Evolutionary conservation across 2,797 vertebrate species (phyloP).

Genomic region (Acrossocheilus wenchowensis): DNA sequence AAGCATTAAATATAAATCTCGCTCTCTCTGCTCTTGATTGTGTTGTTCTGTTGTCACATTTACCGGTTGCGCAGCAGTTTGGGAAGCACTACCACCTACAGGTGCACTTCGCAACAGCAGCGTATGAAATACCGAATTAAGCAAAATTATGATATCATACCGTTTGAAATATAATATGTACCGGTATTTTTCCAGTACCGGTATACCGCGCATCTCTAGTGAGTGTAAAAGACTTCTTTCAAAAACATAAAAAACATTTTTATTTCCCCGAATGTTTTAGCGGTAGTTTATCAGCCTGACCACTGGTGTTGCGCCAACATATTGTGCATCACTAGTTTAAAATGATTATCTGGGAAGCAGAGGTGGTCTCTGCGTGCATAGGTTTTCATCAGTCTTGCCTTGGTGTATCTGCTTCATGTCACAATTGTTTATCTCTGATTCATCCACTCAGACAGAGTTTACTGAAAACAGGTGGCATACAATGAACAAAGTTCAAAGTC

Average conservation of each 20-base stretch:
- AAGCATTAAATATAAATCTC: too few species aligned
- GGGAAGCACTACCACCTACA: too few species aligned
- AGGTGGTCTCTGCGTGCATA: not conserved
- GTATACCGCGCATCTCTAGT: too few species aligned
- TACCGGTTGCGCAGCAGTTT: too few species aligned
- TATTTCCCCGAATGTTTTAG: not conserved
- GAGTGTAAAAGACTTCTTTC: not conserved
- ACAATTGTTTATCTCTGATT: constrained; percentile 23
- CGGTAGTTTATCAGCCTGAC: not conserved
- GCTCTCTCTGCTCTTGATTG: too few species aligned
- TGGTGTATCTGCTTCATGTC: not conserved
- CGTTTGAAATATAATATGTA: too few species aligned
- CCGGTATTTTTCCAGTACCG: too few species aligned
- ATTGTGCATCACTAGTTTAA: not conserved
- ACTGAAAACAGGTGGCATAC: constrained; percentile 13
- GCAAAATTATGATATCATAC: too few species aligned
- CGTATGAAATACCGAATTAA: too few species aligned
- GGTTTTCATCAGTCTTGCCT: not conserved
- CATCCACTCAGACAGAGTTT: constrained; percentile 5
- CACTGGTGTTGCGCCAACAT: not conserved
- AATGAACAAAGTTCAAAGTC: constrained; percentile 16
- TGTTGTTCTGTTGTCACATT: too few species aligned
- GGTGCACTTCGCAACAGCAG: too few species aligned
- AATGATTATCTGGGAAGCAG: not conserved
- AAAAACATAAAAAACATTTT: not conserved